phyloP scores from a whole-genome alignment of 2,888 invertebrate genomes.

The Lithodes maja region DNA sequence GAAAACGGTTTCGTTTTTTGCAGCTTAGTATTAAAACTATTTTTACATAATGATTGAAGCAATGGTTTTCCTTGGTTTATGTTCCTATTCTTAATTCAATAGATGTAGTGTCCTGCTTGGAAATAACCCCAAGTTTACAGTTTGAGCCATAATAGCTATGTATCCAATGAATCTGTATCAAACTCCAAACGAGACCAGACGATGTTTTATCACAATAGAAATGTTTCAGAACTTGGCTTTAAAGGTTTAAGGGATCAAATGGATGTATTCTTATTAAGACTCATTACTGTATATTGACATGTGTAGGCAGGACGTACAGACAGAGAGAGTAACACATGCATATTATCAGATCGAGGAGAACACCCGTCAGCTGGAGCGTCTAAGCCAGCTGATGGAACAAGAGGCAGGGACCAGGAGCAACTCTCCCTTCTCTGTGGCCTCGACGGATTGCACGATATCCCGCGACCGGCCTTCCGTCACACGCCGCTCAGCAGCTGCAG shows the following conservation, averaged over 20 bases:
- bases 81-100: no score
- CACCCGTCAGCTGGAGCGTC: slow-evolving; percentile 89
- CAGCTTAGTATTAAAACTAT: no score
- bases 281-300: not conserved
- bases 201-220: not conserved
- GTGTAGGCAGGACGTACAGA: not conserved
- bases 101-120: no score
- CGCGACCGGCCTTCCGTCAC: slow-evolving; percentile 77
- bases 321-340: not conserved
- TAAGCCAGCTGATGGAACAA: slow-evolving; percentile 79
- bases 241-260: no score
- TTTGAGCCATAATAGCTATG: not conserved
- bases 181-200: no score
- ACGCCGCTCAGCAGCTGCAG: slow-evolving; percentile 78
- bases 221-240: no score
- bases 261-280: not conserved
- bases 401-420: slow-evolving; percentile 64
- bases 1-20: no score
- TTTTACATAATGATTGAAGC: no score
- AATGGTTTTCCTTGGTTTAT: no score
- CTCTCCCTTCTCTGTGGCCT: slow-evolving; percentile 62
- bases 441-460: slow-evolving; percentile 60
- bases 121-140: no score
- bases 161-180: not conserved
- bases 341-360: slow-evolving; percentile 91